These are phyloP conservation scores for Chiridota heheva DNA, from an alignment of 35 echinoderm and acorn worm species.

Conservation along the genomic window DNA sequence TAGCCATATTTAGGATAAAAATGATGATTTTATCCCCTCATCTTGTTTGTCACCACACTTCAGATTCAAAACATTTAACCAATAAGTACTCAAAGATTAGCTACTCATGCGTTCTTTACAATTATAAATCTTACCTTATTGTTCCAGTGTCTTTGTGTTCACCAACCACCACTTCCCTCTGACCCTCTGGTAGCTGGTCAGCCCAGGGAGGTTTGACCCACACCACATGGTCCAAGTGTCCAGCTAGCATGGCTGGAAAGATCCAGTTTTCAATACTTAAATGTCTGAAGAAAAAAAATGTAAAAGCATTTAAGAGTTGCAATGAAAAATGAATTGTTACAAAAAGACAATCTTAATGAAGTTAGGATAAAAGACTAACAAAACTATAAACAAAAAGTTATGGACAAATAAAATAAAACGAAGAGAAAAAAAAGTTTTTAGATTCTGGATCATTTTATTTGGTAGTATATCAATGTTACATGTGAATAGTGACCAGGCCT, in stretches of 20 bases:
- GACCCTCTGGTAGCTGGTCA: conserved; percentile 78
- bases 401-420: background rate
- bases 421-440: background rate
- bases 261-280: conserved; percentile 98
- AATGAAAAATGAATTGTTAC: background rate
- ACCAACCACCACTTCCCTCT: conserved; percentile 50
- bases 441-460: background rate
- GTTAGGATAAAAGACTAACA: background rate
- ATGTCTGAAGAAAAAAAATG: conserved; percentile 10
- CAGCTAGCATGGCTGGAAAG: conserved; percentile 71
- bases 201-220: conserved; percentile 98
- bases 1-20: no score
- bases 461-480: no score
- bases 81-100: no score
- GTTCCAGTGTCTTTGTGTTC: conserved; percentile 59
- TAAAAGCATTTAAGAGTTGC: background rate
- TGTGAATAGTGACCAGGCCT: no score
- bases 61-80: no score
- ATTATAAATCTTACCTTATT: conserved; percentile 95
- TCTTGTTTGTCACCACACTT: no score
- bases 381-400: background rate
- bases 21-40: no score
- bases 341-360: background rate
- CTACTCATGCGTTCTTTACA: no score
- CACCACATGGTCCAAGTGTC: conserved; percentile 68